Conservation (phyloP, 1,140 invertebrate genomes). For the Drosophila sp. region DNA sequence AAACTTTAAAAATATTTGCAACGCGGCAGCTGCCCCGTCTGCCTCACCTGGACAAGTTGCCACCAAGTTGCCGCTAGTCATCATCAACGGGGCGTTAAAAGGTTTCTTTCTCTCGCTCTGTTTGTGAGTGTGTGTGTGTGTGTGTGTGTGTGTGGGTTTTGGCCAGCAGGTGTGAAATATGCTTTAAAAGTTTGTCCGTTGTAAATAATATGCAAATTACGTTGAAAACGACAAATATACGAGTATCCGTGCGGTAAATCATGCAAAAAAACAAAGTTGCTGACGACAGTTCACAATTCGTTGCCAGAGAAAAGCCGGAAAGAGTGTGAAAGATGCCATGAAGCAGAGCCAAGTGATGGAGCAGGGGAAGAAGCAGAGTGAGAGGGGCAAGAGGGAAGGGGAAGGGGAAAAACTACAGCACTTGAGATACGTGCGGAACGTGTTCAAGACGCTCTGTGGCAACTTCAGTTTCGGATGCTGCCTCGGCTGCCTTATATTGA, state of each 20-base stretch:
- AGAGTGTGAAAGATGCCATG: not conserved
- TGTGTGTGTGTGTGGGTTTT: constrained; percentile 16
- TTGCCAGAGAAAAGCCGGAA: not conserved
- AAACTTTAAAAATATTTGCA: constrained; percentile 79
- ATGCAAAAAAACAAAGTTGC: constrained; percentile 77
- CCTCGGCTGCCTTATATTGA: constrained; percentile 51
- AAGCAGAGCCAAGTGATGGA: not conserved
- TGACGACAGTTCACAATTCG: constrained; percentile 45
- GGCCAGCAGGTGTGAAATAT: constrained; percentile 74
- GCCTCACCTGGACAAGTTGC: constrained; percentile 11
- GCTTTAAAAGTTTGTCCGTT: constrained; percentile 69
- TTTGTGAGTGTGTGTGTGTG: constrained; percentile 44
- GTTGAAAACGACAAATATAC: constrained; percentile 73
- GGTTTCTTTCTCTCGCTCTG: constrained; percentile 45
- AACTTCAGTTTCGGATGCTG: constrained; percentile 23
- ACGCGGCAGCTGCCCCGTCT: not conserved
- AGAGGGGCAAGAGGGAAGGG: not conserved
- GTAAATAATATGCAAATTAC: constrained; percentile 83
- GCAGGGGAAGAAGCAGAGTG: no score
- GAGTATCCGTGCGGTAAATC: constrained; percentile 77
- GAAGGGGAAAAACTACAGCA: constrained; percentile 64
- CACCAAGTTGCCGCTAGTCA: constrained; percentile 33
- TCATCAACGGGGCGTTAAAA: constrained; percentile 61
- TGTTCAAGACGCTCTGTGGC: constrained; percentile 62
- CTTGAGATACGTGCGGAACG: constrained; percentile 75